A percentile compares a stretch with the other conserved stretches of the same genome.
phyloP scores from a whole-genome alignment of 2,797 vertebrate genomes.

The Rhinophrynus dorsalis region DNA sequence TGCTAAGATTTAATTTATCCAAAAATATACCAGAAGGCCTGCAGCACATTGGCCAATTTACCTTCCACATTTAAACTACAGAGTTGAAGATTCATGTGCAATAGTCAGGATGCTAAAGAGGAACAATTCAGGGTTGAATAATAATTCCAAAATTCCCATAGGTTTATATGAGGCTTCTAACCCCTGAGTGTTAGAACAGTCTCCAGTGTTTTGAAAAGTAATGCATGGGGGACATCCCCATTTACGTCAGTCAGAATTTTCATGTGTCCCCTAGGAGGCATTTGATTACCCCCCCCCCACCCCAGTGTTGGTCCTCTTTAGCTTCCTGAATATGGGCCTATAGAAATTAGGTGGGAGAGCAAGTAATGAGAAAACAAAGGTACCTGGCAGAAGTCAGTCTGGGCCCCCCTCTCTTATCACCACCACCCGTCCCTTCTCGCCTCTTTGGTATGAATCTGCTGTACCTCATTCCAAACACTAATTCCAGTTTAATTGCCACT shows the following conservation, averaged over 20 bases:
- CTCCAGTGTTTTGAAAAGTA: too few relatives aligned
- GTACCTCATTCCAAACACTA: slow-evolving; percentile 88
- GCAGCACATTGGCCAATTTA: not conserved
- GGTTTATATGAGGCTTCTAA: too few relatives aligned
- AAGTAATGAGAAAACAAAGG: slow-evolving; percentile 26
- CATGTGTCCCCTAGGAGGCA: too few relatives aligned
- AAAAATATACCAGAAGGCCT: not conserved
- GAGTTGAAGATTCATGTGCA: not conserved
- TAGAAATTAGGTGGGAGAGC: not conserved
- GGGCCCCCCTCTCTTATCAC: slow-evolving; percentile 60
- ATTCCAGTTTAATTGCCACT: slow-evolving; percentile 99
- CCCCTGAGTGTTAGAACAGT: too few relatives aligned
- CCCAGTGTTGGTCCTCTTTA: too few relatives aligned
- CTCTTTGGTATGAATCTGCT: slow-evolving; percentile 84
- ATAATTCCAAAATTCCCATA: too few relatives aligned
- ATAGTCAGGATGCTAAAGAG: not conserved
- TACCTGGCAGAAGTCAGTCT: slow-evolving; percentile 48
- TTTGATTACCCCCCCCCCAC: too few relatives aligned
- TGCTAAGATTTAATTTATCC: not conserved
- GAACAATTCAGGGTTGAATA: too few relatives aligned
- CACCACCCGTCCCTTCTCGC: slow-evolving; percentile 84
- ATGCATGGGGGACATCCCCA: too few relatives aligned
- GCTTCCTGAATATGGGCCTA: too few relatives aligned
- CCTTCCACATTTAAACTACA: not conserved
- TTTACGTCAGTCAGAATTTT: too few relatives aligned